These are phyloP conservation scores for Caerostris extrusa DNA, from an alignment of 1,140 invertebrate species.

Conservation along the genomic window DNA sequence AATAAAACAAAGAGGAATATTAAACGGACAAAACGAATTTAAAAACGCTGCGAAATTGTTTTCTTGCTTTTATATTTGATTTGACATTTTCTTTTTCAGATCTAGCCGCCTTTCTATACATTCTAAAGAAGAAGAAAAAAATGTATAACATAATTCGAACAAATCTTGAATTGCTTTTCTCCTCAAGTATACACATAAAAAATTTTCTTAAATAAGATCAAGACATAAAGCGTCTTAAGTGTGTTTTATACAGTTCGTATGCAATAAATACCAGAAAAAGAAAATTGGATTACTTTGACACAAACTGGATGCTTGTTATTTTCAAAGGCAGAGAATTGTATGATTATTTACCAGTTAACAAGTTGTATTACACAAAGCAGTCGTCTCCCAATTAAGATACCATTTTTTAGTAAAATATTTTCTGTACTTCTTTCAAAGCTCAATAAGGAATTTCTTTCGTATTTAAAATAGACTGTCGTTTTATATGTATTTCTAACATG, in stretches of 20 bases:
- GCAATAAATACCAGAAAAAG: neutral
- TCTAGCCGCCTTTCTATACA: neutral
- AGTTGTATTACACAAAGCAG: neutral
- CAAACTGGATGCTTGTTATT: neutral
- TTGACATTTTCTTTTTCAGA: neutral
- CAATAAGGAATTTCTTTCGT: no score
- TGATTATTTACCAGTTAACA: neutral
- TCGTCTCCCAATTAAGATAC: neutral
- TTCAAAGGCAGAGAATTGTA: neutral
- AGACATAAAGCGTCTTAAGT: neutral
- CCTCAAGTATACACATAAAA: neutral
- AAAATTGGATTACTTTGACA: neutral
- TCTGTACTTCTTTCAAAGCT: neutral
- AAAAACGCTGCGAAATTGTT: conserved; percentile 25
- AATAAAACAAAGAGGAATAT: neutral
- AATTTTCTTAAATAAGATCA: neutral
- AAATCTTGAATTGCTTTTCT: neutral
- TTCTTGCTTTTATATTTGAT: conserved; percentile 1
- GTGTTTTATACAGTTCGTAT: neutral
- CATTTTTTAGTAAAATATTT: neutral
- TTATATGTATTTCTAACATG: no score
- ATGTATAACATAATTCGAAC: neutral
- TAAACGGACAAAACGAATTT: conserved; percentile 37
- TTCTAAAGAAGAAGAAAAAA: neutral
- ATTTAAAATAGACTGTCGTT: no score